These are phyloP conservation scores for Asarcornis scutulata DNA, from an alignment of 2,113 vertebrate species.

Conservation along the genomic window DNA sequence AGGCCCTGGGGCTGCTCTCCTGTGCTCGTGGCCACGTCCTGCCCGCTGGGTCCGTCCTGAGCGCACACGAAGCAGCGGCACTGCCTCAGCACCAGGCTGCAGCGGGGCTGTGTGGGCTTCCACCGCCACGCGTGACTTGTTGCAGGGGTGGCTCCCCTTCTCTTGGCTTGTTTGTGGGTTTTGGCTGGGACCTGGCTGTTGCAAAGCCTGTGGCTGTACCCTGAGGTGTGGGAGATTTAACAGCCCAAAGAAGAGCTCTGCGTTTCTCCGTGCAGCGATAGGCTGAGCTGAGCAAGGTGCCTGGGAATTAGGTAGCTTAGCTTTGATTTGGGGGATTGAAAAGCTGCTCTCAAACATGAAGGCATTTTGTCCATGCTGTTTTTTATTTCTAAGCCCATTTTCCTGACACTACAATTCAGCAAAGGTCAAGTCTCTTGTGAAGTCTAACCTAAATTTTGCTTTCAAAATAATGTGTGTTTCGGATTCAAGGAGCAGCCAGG, in stretches of 20 bases:
- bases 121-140: accelerated
- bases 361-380: neutral
- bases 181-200: neutral
- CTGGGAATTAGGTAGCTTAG: neutral
- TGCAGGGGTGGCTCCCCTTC: too few relatives aligned
- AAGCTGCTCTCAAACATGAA: conserved; percentile 8
- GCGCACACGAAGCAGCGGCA: neutral
- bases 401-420: neutral
- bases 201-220: neutral
- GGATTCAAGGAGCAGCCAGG: neutral
- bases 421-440: conserved; percentile 20
- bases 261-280: neutral
- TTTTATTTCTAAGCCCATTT: conserved; percentile 35
- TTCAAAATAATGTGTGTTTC: conserved; percentile 12
- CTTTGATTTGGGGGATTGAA: neutral
- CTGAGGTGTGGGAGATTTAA: neutral
- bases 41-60: neutral
- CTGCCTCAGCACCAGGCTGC: accelerated
- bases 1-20: neutral
- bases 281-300: neutral
- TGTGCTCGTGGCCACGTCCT: neutral
- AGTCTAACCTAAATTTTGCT: conserved; percentile 17
- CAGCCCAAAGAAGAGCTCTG: neutral
- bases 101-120: neutral
- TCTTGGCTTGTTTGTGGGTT: too few relatives aligned